Percentiles rank a stretch among this genome's conserved stretches.
These are phyloP conservation scores for Anguilla megastoma DNA, from an alignment of 2,797 vertebrate species.

Conservation along the genomic window DNA sequence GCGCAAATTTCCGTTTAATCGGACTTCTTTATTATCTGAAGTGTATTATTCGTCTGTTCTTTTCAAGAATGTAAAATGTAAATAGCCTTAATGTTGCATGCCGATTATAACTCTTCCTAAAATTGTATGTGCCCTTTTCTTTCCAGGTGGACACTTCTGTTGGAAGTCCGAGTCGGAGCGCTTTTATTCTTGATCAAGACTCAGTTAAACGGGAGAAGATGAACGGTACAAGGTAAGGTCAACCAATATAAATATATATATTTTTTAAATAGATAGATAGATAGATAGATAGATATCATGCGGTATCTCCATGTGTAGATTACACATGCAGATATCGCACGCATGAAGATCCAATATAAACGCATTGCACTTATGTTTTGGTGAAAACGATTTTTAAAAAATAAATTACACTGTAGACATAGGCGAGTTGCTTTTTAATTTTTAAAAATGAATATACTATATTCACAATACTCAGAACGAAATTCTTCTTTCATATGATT, in stretches of 20 bases:
- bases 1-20: background rate
- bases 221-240: background rate
- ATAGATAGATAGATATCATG: too few relatives aligned
- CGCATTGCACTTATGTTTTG: too few relatives aligned
- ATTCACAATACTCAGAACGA: too few relatives aligned
- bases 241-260: background rate
- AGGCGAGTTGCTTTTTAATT: too few relatives aligned
- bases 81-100: background rate
- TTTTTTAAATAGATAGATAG: too few relatives aligned
- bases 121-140: background rate
- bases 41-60: background rate
- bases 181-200: background rate
- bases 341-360: background rate
- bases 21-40: background rate
- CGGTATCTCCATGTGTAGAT: too few relatives aligned
- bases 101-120: background rate
- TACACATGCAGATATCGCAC: background rate
- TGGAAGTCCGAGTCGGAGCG: background rate
- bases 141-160: background rate
- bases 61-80: background rate
- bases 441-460: too few relatives aligned
- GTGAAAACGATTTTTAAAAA: too few relatives aligned
- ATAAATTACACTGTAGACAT: too few relatives aligned
- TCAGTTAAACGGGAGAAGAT: background rate
- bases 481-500: too few relatives aligned